These are phyloP conservation scores for Premnoplex brunnescens DNA, from an alignment of 2,797 vertebrate genomes.

Conservation along the genomic window DNA sequence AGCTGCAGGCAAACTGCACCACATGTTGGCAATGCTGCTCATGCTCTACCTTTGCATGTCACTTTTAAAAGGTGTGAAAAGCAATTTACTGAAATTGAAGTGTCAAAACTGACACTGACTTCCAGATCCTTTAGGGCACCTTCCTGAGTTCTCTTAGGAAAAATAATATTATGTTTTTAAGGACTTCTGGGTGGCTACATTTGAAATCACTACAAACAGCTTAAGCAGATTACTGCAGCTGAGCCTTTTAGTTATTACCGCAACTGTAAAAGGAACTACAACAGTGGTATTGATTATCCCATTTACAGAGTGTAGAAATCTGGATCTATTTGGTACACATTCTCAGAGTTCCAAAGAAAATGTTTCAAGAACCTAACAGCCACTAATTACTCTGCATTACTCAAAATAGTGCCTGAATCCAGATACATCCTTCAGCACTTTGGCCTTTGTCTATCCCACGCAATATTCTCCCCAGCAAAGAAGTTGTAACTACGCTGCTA, in stretches of 20 bases:
- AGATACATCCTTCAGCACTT: neutral
- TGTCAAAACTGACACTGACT: neutral
- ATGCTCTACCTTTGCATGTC: neutral
- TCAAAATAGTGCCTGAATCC: neutral
- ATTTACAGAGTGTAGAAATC: neutral
- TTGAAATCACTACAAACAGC: neutral
- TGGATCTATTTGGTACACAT: neutral
- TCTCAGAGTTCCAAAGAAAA: neutral
- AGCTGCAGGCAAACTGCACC: neutral
- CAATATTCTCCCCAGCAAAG: neutral
- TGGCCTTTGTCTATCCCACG: neutral
- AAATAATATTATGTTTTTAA: neutral
- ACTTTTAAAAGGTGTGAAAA: neutral
- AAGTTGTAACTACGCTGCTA: neutral
- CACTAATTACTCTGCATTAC: neutral
- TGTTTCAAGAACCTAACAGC: neutral
- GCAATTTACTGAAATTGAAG: neutral
- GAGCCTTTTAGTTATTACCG: neutral
- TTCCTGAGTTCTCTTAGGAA: neutral
- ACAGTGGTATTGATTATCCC: neutral
- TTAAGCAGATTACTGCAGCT: neutral
- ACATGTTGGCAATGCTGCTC: neutral
- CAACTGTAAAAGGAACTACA: neutral
- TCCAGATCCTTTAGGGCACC: neutral
- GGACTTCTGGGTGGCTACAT: neutral